Base-by-base conservation (phyloP, 2,888 invertebrate species). In the Galerucella pusilla region DNA sequence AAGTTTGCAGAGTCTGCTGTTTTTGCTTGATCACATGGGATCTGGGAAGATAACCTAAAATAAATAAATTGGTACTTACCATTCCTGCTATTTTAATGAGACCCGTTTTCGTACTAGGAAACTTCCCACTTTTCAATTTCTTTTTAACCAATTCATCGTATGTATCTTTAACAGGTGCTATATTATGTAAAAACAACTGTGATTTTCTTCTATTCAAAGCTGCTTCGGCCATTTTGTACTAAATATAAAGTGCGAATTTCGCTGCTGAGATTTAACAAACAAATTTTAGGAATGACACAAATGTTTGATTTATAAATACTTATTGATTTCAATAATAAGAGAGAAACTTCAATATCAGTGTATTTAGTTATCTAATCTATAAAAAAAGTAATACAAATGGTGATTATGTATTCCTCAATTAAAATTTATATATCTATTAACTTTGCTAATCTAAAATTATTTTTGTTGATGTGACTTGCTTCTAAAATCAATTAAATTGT, bases 71-170 rank as follows among this genome's bases (percentile, higher is more conserved):
- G 7, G 14, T 76, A 57, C 81, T 80, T 81, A 84, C 84, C 78
- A 83, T 75, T 52, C 81, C 83, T 25, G 80, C 42, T 73, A 82
- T 78, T 79, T 83, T 83, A 20, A 82, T 78, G 68, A 81, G 79
- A 63, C 82, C 84, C 42, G 82, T 82, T 78, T 79, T 80, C 2
- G 83, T 83, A 35, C 79, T 77, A 9, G 80, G 82, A 75, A 83
- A 84, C 67, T 83, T 81, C n/a, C 84, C 84, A 28, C 75, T 66
- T 74, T 81, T 78, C 54, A 84, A 80, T 77, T 83, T 84, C 28
- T 80, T 78, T 68, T 75, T 80, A 20, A 84, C 78, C 63, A 84
- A 59, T 75, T 84, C 83, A 77, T 83, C 81, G 49, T 80, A 79
- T 0, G 82, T 82, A 61, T 80, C 75, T 61, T 70, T 78, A 2